Evolutionary conservation across 64 coral and sea anemone species (phyloP).

Genomic region (Platygyra sinensis): DNA sequence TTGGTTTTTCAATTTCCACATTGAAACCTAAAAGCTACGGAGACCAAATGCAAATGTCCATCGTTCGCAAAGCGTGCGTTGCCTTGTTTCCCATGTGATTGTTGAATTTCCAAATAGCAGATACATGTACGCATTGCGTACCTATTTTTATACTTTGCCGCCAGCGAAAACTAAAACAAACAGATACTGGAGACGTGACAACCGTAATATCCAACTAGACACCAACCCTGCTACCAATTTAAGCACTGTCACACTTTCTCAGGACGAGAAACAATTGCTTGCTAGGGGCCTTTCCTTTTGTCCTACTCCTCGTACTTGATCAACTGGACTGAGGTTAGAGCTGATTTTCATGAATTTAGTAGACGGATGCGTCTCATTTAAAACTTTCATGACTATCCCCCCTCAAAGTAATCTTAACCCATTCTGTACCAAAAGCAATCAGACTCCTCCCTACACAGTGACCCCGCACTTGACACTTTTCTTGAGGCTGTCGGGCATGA

Average conservation of each 20-base stretch:
- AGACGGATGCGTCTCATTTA: constrained; percentile 11
- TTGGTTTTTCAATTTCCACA: too few species aligned
- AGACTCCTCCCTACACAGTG: neutral
- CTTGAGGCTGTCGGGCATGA: too few species aligned
- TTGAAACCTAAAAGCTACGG: too few species aligned
- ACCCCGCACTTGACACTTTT: neutral
- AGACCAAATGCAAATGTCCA: too few species aligned
- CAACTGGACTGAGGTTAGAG: constrained; percentile 20
- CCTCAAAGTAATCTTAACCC: neutral
- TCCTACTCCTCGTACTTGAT: constrained; percentile 11
- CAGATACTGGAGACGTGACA: neutral
- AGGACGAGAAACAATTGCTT: neutral
- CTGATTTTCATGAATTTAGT: constrained; percentile 15
- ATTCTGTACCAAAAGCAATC: constrained; percentile 2
- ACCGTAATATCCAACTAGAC: neutral
- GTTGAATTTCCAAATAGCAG: too few species aligned
- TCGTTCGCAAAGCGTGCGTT: too few species aligned
- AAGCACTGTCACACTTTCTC: neutral
- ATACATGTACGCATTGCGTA: too few species aligned
- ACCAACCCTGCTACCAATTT: neutral
- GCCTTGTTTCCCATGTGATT: too few species aligned
- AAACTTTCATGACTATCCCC: neutral
- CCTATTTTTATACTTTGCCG: neutral
- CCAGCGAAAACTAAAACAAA: neutral
- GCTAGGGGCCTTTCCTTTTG: constrained; percentile 13